phyloP scores from a whole-genome alignment of 2,113 vertebrate genomes.

The Caranx melampygus region DNA sequence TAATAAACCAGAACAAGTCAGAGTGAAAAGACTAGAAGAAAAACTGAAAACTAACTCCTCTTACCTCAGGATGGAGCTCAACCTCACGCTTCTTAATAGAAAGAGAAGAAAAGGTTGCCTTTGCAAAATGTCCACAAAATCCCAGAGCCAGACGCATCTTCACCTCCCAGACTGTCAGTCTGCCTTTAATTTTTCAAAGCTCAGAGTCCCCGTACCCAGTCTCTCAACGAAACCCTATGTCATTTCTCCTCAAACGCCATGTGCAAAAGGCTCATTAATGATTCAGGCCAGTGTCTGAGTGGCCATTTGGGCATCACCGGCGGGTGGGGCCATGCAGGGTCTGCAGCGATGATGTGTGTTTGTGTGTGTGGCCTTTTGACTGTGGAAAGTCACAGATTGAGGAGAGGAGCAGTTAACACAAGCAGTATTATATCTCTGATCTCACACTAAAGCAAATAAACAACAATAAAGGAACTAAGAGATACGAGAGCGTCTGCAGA shows the following conservation, averaged over 20 bases:
- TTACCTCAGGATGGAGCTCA: constrained; percentile 49
- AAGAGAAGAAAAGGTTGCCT: constrained; percentile 55
- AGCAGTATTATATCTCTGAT: background rate
- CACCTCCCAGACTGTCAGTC: constrained; percentile 45
- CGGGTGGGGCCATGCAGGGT: constrained; percentile 43
- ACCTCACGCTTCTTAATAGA: constrained; percentile 34
- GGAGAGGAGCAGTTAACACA: background rate
- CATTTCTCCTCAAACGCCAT: constrained; percentile 67
- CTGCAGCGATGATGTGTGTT: constrained; percentile 1
- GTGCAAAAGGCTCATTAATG: constrained; percentile 79
- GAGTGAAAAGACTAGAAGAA: background rate
- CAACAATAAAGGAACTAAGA: background rate
- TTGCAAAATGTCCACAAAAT: constrained; percentile 70
- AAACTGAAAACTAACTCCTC: background rate
- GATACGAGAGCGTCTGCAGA: background rate
- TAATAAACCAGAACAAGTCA: constrained; percentile 21
- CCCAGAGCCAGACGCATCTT: constrained; percentile 76
- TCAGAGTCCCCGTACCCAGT: constrained; percentile 19
- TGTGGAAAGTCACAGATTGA: constrained; percentile 2
- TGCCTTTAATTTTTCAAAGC: constrained; percentile 64
- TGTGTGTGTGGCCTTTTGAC: background rate
- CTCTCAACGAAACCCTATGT: constrained; percentile 57
- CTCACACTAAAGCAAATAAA: background rate
- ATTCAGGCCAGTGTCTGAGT: constrained; percentile 74
- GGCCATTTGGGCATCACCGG: constrained; percentile 56